These are phyloP conservation scores for Cordilura impudica DNA, from an alignment of 2,888 invertebrate species.

Conservation along the genomic window DNA sequence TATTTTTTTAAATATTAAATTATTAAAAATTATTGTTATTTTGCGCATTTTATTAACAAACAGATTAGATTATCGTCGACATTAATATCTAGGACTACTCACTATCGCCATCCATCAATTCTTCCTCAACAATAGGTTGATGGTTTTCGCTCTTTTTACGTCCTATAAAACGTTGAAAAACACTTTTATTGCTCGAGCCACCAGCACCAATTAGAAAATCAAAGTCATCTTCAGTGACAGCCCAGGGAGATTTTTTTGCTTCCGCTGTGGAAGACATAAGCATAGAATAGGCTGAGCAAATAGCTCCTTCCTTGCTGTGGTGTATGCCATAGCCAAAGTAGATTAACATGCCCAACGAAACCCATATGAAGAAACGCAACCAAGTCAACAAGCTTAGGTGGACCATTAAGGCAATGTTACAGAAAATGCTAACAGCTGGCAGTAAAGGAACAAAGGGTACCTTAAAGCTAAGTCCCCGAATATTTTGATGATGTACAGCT, in stretches of 20 bases:
- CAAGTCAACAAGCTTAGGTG: constrained; percentile 89
- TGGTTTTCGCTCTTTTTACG: constrained; percentile 73
- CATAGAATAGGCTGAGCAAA: constrained; percentile 81
- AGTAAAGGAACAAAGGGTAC: constrained; percentile 90
- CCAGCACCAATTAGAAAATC: constrained; percentile 47
- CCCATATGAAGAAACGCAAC: constrained; percentile 92
- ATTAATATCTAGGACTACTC: constrained; percentile 47
- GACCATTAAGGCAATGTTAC: constrained; percentile 90
- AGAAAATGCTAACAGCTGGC: constrained; percentile 88
- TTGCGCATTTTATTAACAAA: neutral
- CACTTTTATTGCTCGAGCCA: constrained; percentile 68
- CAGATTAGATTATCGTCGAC: neutral
- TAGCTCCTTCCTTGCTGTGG: constrained; percentile 87
- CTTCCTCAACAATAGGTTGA: constrained; percentile 73
- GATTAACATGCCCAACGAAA: constrained; percentile 88
- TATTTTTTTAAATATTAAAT: no score
- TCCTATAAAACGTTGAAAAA: constrained; percentile 74
- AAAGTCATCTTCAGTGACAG: constrained; percentile 66
- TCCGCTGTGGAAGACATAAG: constrained; percentile 83
- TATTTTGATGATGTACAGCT: constrained; percentile 87
- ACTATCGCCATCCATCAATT: constrained; percentile 57
- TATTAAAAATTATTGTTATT: neutral
- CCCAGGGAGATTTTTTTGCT: constrained; percentile 81
- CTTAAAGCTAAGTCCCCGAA: constrained; percentile 84
- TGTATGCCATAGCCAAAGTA: constrained; percentile 92